Evolutionary conservation across 2,797 vertebrate species (phyloP), one percentile per base, ranked within the genome.

Genomic region (Channallabes apus): DNA sequence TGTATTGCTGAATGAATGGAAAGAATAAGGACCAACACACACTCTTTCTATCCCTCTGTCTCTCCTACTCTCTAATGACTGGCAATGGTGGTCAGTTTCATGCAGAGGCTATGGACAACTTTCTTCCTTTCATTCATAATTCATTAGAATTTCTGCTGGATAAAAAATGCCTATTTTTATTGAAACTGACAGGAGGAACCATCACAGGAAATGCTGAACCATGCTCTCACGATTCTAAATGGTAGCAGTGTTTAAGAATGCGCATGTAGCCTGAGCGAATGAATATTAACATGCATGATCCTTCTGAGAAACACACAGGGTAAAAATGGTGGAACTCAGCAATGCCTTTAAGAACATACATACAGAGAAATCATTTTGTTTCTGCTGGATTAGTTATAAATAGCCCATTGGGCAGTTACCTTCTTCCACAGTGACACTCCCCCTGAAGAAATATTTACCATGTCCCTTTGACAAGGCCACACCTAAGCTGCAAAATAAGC

Each of bases 381-480:
- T 65, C 22, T 2, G 58, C 67, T 24, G 22, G 24, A 11, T 69
- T 32, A 67, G 32, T 56, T 56, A 78, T 75, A 82, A 82, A 69
- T 41, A 35, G 58, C 58, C 11, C 22, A 62, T 62, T 79, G 83
- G 51, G 59, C 72, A 85, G 77, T 85, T 94, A 99, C 98, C 98
- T 97, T 99, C 98, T 89, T 99, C 97, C 78, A 98, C 94, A 62
- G 97, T 97, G 86, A 99, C 97, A 3, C 99, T 99, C 65, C 97
- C 98, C 91, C 96, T 96, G 95, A 99, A 99, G 94, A 97, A 96
- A 92, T 95, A 99, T 92, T 98, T 99, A 77, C 98, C 98, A 18
- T 99, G 98, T 90, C 98, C 98, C 93, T 96, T 96, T 89, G 98
- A 98, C 86, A 99, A 96, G 91, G 97, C 97, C 86, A 99, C 98